Evolutionary conservation across 2,113 vertebrate species (phyloP).

Genomic region (Rallus limicola): DNA sequence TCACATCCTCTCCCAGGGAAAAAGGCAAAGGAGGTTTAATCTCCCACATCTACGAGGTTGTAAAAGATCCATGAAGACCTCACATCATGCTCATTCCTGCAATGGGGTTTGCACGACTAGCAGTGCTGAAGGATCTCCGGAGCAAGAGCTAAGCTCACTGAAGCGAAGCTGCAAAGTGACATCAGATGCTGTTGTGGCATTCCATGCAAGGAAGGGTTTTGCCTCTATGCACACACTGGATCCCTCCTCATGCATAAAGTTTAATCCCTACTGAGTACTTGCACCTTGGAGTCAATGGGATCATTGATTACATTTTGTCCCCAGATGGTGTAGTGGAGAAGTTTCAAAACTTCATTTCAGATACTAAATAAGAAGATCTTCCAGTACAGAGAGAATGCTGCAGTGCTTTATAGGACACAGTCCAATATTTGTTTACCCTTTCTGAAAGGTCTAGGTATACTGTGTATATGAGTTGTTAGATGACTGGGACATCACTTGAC

Average conservation of each 20-base stretch:
- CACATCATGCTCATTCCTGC: background rate
- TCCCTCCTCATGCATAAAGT: background rate
- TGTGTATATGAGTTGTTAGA: background rate
- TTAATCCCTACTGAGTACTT: background rate
- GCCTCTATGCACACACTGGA: background rate
- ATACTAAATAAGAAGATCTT: background rate
- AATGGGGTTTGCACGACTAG: background rate
- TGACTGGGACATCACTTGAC: background rate
- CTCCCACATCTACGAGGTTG: background rate
- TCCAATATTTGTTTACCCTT: background rate
- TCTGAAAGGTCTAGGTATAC: background rate
- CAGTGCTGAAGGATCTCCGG: background rate
- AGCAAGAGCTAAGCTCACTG: background rate
- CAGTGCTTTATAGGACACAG: background rate
- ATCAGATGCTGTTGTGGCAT: background rate
- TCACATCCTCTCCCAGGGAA: background rate
- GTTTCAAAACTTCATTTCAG: background rate
- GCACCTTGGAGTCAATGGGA: background rate
- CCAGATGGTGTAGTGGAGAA: background rate
- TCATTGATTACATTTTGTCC: background rate
- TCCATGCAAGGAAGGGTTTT: background rate
- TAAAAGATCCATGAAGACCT: background rate
- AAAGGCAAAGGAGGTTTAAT: constrained; percentile 16
- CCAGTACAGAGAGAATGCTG: background rate
- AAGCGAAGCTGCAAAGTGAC: background rate